phyloP scores from a whole-genome alignment of 2,797 vertebrate genomes.

The Gymnothorax javanicus region DNA sequence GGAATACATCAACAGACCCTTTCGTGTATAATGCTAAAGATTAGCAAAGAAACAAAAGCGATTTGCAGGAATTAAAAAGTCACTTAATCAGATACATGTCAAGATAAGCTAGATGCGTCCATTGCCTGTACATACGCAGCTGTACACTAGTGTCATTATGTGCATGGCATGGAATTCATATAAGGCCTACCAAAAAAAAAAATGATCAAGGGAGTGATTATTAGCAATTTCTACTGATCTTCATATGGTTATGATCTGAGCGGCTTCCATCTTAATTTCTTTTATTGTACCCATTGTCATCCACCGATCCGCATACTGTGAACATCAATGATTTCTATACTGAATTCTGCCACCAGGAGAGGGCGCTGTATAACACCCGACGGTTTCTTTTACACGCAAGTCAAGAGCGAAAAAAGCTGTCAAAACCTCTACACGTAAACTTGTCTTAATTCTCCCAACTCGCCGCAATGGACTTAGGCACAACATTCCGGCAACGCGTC shows the following conservation, averaged over 20 bases:
- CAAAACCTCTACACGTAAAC: not conserved
- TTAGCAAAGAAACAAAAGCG: slow-evolving; percentile 48
- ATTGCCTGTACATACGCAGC: slow-evolving; percentile 56
- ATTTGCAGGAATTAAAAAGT: slow-evolving; percentile 27
- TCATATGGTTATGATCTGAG: not conserved
- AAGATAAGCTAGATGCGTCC: slow-evolving; percentile 55
- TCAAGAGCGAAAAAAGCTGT: not conserved
- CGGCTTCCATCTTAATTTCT: not conserved
- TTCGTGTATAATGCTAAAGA: slow-evolving; percentile 46
- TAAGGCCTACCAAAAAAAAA: not conserved
- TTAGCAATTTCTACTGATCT: too few relatives aligned
- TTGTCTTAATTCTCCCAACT: too few relatives aligned
- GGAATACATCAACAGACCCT: slow-evolving; percentile 49
- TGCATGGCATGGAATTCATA: slow-evolving; percentile 31
- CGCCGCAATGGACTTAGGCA: slow-evolving; percentile 9
- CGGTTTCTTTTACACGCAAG: not conserved
- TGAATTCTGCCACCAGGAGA: not conserved
- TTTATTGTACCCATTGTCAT: not conserved
- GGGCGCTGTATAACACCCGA: not conserved
- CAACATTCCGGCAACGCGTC: slow-evolving; percentile 17
- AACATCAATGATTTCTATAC: not conserved
- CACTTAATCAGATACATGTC: slow-evolving; percentile 49
- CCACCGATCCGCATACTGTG: not conserved
- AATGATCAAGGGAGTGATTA: not conserved
- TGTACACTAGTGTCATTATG: slow-evolving; percentile 72